Percentiles rank a stretch among this genome's conserved stretches.
These are phyloP conservation scores for Daktulosphaira vitifoliae DNA, from an alignment of 1,140 invertebrate genomes.

Conservation along the genomic window DNA sequence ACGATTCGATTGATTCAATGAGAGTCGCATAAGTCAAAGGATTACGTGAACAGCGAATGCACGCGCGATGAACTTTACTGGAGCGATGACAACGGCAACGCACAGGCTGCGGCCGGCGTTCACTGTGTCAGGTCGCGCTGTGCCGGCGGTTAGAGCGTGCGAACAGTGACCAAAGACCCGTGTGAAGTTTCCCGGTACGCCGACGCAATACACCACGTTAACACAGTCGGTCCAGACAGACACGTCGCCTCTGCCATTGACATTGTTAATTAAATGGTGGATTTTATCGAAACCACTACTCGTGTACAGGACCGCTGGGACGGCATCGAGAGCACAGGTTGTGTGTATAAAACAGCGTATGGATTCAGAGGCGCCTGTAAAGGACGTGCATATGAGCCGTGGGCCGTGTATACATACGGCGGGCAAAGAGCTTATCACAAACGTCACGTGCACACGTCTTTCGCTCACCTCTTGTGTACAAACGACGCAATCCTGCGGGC, in stretches of 20 bases:
- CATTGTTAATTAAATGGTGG: slow-evolving; percentile 27
- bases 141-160: neutral
- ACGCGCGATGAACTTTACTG: neutral
- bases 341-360: no score
- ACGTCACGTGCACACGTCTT: slow-evolving; percentile 11
- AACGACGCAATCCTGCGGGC: no score
- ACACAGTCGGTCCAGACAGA: slow-evolving; percentile 13
- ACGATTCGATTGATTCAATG: no score
- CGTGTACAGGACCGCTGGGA: no score
- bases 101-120: neutral
- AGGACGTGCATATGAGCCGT: no score
- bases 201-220: slow-evolving; percentile 8
- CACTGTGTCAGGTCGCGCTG: slow-evolving; percentile 8
- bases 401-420: no score
- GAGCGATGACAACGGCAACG: neutral
- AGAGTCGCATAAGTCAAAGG: no score
- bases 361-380: no score
- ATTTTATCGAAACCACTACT: slow-evolving; percentile 15
- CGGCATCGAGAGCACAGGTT: no score
- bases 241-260: slow-evolving; percentile 22
- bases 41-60: no score
- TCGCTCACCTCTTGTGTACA: neutral
- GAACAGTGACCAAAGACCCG: neutral
- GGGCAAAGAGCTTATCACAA: slow-evolving; percentile 8
- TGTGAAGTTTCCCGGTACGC: slow-evolving; percentile 7